Evolutionary conservation across 1,140 invertebrate species (phyloP).

Genomic region (Probaryconus sp.): DNA sequence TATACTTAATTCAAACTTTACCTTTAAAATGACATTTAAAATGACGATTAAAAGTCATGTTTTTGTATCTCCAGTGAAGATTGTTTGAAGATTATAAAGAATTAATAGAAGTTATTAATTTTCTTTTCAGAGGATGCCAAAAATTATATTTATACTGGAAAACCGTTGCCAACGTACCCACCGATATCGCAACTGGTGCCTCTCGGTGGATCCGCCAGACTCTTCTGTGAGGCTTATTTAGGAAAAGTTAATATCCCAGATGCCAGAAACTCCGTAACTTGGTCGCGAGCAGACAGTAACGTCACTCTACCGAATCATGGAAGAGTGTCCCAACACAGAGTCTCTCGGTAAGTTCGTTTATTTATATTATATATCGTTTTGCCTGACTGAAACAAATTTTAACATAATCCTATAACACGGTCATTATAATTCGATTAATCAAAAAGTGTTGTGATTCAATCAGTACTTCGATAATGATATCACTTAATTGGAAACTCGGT

Average conservation of each 20-base stretch:
- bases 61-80: no score
- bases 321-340: conserved; percentile 76
- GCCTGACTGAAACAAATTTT: conserved; percentile 15
- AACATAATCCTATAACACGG: neutral
- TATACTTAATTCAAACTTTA: no score
- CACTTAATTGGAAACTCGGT: no score
- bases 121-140: conserved; percentile 71
- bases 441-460: no score
- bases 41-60: no score
- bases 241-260: conserved; percentile 86
- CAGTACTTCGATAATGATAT: no score
- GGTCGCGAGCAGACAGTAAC: conserved; percentile 81
- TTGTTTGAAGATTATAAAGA: conserved; percentile 34
- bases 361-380: conserved; percentile 32
- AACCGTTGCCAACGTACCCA: conserved; percentile 77
- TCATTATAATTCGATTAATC: conserved; percentile 6
- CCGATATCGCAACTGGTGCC: conserved; percentile 75
- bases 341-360: conserved; percentile 76
- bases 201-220: conserved; percentile 80
- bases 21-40: no score
- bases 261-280: conserved; percentile 82
- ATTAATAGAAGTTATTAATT: conserved; percentile 8
- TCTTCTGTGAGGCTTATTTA: conserved; percentile 87
- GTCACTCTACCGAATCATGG: conserved; percentile 74
- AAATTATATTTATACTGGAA: conserved; percentile 74